phyloP scores from a whole-genome alignment of 2,113 vertebrate species.

The Terrapene triunguis region DNA sequence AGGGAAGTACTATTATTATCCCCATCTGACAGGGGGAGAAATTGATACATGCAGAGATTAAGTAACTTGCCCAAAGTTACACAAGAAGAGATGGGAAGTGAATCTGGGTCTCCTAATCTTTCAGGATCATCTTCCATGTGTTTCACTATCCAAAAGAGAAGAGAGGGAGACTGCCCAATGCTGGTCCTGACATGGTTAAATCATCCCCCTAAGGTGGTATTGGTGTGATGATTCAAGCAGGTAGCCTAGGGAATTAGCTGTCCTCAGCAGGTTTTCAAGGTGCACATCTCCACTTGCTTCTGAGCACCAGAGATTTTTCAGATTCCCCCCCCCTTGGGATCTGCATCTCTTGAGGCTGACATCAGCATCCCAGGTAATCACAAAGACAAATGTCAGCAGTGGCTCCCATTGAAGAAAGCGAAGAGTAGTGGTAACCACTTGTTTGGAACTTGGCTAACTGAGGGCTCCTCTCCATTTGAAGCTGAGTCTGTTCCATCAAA shows the following conservation, averaged over 20 bases:
- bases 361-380: not conserved
- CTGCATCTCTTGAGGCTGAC: not conserved
- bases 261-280: slow-evolving; percentile 42
- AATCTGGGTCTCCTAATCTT: not conserved
- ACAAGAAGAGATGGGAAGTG: slow-evolving; percentile 16
- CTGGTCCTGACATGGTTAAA: not conserved
- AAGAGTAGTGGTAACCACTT: not conserved
- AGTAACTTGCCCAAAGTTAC: not conserved
- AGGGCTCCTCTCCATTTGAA: not conserved
- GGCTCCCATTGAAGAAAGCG: not conserved
- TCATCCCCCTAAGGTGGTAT: not conserved
- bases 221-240: not conserved
- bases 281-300: slow-evolving; percentile 17
- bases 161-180: not conserved
- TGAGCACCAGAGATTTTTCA: not conserved
- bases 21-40: not conserved
- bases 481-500: not conserved
- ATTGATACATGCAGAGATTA: not conserved
- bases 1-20: not conserved
- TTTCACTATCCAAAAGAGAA: not conserved
- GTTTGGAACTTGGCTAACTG: not conserved
- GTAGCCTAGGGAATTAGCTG: not conserved
- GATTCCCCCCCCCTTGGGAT: not conserved
- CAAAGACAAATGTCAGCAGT: not conserved
- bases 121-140: not conserved